Conservation (phyloP, 2,888 invertebrate genomes). For the Erannis defoliaria region DNA sequence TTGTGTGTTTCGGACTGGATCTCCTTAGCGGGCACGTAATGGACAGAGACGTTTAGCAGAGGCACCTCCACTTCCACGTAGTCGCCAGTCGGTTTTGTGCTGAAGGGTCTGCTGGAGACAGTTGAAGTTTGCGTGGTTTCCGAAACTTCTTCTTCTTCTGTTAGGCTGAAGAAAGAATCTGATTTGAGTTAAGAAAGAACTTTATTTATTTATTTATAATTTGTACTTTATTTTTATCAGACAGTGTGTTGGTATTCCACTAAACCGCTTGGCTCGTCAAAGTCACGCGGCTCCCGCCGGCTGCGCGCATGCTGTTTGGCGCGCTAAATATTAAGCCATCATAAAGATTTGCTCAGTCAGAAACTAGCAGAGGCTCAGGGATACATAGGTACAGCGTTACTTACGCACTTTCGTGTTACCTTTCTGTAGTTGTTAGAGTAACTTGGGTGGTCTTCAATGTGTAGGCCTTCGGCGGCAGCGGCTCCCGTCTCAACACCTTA, state of each 20-base stretch:
- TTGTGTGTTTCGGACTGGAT: conserved; percentile 40
- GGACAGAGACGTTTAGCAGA: conserved; percentile 68
- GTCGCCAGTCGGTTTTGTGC: conserved; percentile 35
- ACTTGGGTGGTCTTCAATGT: conserved; percentile 58
- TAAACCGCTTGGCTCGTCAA: too few relatives aligned
- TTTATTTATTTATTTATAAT: too few relatives aligned
- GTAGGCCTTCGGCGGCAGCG: conserved; percentile 51
- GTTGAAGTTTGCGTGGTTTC: conserved; percentile 14
- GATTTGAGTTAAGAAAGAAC: not conserved
- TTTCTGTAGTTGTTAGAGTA: conserved; percentile 35
- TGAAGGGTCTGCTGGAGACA: conserved; percentile 11
- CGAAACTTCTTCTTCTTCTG: conserved; percentile 27
- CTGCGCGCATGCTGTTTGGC: too few relatives aligned
- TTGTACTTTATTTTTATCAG: too few relatives aligned
- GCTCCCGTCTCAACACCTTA: conserved; percentile 47
- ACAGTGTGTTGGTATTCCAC: too few relatives aligned
- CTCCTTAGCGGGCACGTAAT: conserved; percentile 43
- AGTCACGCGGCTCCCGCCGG: too few relatives aligned
- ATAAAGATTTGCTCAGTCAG: too few relatives aligned
- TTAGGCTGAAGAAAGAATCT: conserved; percentile 3
- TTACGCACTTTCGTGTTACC: conserved; percentile 23
- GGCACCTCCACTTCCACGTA: conserved; percentile 66
- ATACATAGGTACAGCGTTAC: too few relatives aligned
- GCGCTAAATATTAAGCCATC: too few relatives aligned
- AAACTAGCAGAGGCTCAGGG: too few relatives aligned